A percentile compares a stretch with the other conserved stretches of the same genome.
These are phyloP conservation scores for Drosophila neoperkinsi DNA, from an alignment of 2,888 invertebrate genomes.

Conservation along the genomic window DNA sequence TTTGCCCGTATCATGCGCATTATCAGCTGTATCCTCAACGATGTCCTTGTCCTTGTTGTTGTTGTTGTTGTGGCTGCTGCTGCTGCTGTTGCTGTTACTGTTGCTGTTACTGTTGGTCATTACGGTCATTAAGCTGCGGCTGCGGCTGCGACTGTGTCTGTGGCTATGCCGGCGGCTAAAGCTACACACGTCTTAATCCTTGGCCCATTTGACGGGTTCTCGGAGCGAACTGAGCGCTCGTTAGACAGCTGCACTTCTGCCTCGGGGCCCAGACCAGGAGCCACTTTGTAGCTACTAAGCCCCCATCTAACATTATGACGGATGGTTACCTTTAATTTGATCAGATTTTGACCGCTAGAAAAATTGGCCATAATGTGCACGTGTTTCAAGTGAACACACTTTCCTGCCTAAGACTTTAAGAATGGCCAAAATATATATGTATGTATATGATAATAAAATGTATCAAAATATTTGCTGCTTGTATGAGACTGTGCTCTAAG, in stretches of 20 bases:
- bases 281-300: conserved; percentile 57
- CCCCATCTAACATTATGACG: conserved; percentile 61
- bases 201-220: conserved; percentile 55
- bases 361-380: conserved; percentile 30
- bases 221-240: conserved; percentile 24
- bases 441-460: neutral
- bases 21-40: conserved; percentile 49
- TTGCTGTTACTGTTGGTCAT: conserved; percentile 69
- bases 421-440: neutral
- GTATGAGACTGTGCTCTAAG: neutral
- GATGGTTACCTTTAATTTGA: conserved; percentile 73
- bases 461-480: neutral
- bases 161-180: conserved; percentile 53
- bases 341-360: conserved; percentile 61
- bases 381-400: conserved; percentile 4
- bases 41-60: conserved; percentile 37
- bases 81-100: conserved; percentile 27
- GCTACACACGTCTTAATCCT: conserved; percentile 69
- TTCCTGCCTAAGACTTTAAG: neutral
- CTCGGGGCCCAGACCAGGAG: conserved; percentile 10
- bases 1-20: conserved; percentile 60
- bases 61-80: conserved; percentile 39
- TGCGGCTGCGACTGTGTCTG: conserved; percentile 8
- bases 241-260: conserved; percentile 45
- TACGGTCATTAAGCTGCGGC: conserved; percentile 77